Evolutionary conservation across 2,888 invertebrate species (phyloP).

Genomic region (Epirrita christyi): DNA sequence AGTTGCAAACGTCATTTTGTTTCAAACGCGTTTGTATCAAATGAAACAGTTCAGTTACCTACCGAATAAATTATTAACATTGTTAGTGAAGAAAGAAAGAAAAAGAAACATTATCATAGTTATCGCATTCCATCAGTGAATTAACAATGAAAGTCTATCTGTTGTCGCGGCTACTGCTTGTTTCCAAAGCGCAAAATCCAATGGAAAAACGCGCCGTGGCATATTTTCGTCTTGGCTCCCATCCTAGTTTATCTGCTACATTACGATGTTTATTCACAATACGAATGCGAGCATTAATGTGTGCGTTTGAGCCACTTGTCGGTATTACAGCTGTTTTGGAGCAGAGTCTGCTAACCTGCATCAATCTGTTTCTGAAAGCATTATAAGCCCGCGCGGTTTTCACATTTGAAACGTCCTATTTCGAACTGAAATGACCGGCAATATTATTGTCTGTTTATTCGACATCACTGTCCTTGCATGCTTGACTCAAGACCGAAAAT

Average conservation of each 20-base stretch:
- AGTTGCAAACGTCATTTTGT: constrained; percentile 31
- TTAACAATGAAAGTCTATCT: constrained; percentile 67
- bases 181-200: constrained; percentile 82
- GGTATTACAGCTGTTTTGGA: constrained; percentile 45
- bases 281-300: constrained; percentile 82
- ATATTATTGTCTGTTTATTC: constrained; percentile 47
- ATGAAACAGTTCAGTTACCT: constrained; percentile 16
- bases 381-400: constrained; percentile 16
- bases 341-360: constrained; percentile 44
- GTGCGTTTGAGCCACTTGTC: constrained; percentile 77
- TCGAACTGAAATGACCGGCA: constrained; percentile 26
- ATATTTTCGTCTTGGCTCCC: constrained; percentile 85
- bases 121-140: constrained; percentile 63
- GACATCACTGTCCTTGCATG: constrained; percentile 51
- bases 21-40: constrained; percentile 26
- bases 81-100: constrained; percentile 35
- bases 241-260: constrained; percentile 85
- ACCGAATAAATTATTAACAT: background rate
- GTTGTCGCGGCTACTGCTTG: constrained; percentile 69
- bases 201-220: constrained; percentile 84
- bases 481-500: constrained; percentile 48
- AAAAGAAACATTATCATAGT: constrained; percentile 40
- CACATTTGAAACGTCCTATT: constrained; percentile 5
- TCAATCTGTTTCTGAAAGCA: constrained; percentile 33
- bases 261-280: constrained; percentile 86